Conservation (phyloP, 2,797 vertebrate genomes). For the Enteromius argenteus region DNA sequence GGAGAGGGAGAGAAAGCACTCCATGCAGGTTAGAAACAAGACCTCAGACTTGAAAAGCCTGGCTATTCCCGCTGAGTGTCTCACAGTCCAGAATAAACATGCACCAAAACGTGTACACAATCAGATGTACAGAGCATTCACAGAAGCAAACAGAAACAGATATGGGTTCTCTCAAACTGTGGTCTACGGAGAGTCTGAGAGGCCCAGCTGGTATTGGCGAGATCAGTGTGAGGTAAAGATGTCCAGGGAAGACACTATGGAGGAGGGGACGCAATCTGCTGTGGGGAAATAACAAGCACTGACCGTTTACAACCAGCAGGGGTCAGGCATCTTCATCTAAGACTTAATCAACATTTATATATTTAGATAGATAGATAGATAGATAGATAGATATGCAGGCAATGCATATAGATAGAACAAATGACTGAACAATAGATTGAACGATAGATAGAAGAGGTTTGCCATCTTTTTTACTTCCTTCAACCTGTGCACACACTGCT, state of each 20-base stretch:
- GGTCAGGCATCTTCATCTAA: slow-evolving; percentile 47
- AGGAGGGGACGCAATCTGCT: slow-evolving; percentile 53
- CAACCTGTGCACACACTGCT: slow-evolving; percentile 23
- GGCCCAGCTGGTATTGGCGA: slow-evolving; percentile 55
- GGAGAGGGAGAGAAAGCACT: slow-evolving; percentile 12
- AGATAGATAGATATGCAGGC: neutral
- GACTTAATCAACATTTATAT: neutral
- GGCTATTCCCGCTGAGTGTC: slow-evolving; percentile 37
- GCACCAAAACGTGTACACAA: slow-evolving; percentile 40
- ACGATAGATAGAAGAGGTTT: neutral
- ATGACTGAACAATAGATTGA: neutral
- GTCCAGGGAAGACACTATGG: slow-evolving; percentile 38
- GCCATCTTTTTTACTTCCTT: neutral
- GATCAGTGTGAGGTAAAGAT: slow-evolving; percentile 48
- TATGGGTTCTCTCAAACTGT: slow-evolving; percentile 32
- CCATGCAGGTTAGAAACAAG: slow-evolving; percentile 25
- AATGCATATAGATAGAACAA: neutral
- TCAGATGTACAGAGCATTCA: slow-evolving; percentile 37
- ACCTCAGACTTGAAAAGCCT: slow-evolving; percentile 35
- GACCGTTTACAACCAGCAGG: slow-evolving; percentile 48
- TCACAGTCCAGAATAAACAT: slow-evolving; percentile 49
- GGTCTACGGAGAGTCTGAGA: slow-evolving; percentile 49
- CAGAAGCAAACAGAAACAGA: slow-evolving; percentile 52
- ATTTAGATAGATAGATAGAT: neutral
- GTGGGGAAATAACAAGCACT: slow-evolving; percentile 16